phyloP scores from a whole-genome alignment of 2,888 invertebrate genomes.

The Phyllotreta striolata region DNA sequence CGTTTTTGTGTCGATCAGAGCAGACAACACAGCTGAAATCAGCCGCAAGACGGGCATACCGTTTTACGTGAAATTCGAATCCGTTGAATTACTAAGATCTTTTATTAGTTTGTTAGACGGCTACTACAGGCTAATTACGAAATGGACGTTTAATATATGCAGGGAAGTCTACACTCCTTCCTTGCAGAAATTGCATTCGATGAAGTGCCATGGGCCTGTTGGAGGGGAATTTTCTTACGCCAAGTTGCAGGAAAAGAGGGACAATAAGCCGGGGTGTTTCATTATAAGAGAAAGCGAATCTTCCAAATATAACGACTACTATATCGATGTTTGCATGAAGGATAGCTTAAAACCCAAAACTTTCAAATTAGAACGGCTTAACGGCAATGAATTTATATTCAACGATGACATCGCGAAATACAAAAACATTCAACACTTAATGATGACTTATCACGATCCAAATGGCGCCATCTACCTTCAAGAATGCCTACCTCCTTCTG shows the following conservation, averaged over 20 bases:
- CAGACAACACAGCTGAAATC: conserved; percentile 77
- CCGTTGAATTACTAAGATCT: conserved; percentile 73
- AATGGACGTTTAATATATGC: conserved; percentile 92
- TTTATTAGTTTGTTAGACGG: conserved; percentile 86
- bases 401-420: conserved; percentile 64
- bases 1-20: conserved; percentile 79
- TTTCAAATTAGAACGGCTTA: conserved; percentile 71
- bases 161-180: conserved; percentile 83
- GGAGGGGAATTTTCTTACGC: conserved; percentile 86
- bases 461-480: conserved; percentile 69
- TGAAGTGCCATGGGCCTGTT: conserved; percentile 90
- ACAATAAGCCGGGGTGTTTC: conserved; percentile 79
- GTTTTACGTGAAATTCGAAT: conserved; percentile 75
- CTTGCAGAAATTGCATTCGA: conserved; percentile 72
- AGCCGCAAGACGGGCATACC: conserved; percentile 81
- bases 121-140: conserved; percentile 85
- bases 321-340: conserved; percentile 82
- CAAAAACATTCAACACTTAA: conserved; percentile 69
- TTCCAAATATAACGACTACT: conserved; percentile 77
- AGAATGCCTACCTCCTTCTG: conserved; percentile 85
- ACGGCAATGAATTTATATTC: conserved; percentile 67
- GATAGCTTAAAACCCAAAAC: conserved; percentile 75
- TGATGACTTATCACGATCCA: conserved; percentile 69
- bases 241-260: conserved; percentile 81
- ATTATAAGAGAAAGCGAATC: conserved; percentile 83